A percentile compares a stretch with the other conserved stretches of the same genome.
phyloP scores from a whole-genome alignment of 1,140 invertebrate species.

The Pachyrhynchus sulphureomaculatus region DNA sequence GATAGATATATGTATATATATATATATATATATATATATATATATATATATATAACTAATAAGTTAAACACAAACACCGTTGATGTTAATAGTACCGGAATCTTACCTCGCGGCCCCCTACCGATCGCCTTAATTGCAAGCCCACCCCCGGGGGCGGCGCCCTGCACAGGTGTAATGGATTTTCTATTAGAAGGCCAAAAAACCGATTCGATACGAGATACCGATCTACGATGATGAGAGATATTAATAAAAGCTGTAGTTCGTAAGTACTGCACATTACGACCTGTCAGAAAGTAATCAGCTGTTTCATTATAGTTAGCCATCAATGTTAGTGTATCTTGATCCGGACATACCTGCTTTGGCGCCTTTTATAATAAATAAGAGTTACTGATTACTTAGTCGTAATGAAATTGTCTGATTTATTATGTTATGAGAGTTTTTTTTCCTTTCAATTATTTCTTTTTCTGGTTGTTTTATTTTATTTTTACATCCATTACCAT shows the following conservation, averaged over 20 bases:
- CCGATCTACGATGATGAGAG: conserved; percentile 25
- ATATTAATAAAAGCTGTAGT: conserved; percentile 38
- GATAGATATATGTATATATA: too few species aligned
- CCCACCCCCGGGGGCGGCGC: conserved; percentile 32
- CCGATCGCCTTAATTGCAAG: conserved; percentile 32
- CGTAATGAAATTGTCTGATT: too few species aligned
- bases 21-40: too few species aligned
- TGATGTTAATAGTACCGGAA: not conserved
- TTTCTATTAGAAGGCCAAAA: conserved; percentile 36
- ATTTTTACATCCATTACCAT: too few species aligned
- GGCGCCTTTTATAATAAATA: conserved; percentile 13
- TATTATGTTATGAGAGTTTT: too few species aligned
- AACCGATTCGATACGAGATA: conserved; percentile 28
- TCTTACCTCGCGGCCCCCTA: conserved; percentile 21
- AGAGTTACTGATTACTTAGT: too few species aligned
- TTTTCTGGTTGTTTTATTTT: too few species aligned
- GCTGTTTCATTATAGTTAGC: conserved; percentile 15
- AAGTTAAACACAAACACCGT: too few species aligned
- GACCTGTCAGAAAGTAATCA: conserved; percentile 25
- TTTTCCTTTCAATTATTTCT: too few species aligned
- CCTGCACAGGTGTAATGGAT: conserved; percentile 40
- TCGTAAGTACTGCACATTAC: conserved; percentile 13
- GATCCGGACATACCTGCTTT: conserved; percentile 3
- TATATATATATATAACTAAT: too few species aligned
- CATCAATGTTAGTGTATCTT: not conserved